Evolutionary conservation across 2,797 vertebrate species (phyloP).

Genomic region (Zenarchopterus dispar): DNA sequence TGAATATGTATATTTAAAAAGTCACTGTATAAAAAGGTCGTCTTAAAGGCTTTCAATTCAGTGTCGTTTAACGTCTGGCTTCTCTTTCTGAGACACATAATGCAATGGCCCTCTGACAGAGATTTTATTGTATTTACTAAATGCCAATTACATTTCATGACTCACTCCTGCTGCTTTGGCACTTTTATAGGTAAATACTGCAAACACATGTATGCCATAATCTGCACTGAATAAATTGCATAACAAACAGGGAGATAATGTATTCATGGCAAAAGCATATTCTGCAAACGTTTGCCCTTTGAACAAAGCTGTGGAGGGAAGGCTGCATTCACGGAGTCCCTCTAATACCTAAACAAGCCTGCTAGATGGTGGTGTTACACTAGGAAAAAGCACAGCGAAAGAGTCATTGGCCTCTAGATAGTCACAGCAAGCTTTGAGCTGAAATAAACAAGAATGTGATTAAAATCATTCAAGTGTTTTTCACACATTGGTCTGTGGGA

Average conservation of each 20-base stretch:
- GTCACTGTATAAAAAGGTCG: constrained; percentile 15
- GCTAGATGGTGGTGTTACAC: constrained; percentile 76
- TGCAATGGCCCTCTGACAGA: constrained; percentile 26
- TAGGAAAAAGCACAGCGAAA: constrained; percentile 17
- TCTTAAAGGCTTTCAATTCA: constrained; percentile 28
- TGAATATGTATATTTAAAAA: too few species aligned
- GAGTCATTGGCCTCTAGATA: constrained; percentile 48
- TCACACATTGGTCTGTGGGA: constrained; percentile 73
- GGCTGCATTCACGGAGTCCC: constrained; percentile 22
- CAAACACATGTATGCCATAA: constrained; percentile 54
- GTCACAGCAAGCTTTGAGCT: constrained; percentile 61
- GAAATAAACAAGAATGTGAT: constrained; percentile 82
- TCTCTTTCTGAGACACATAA: constrained; percentile 20
- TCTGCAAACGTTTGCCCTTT: constrained; percentile 59
- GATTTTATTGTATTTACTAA: constrained; percentile 44
- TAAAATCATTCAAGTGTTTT: constrained; percentile 84
- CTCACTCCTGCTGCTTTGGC: constrained; percentile 32
- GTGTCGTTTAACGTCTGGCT: constrained; percentile 29
- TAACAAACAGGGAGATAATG: constrained; percentile 57
- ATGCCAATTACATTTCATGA: constrained; percentile 43
- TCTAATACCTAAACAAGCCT: constrained; percentile 19
- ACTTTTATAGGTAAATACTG: constrained; percentile 25
- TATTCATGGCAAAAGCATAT: constrained; percentile 43
- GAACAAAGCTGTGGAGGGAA: constrained; percentile 34
- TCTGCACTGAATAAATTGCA: constrained; percentile 37